Evolutionary conservation across 2,888 invertebrate genomes (phyloP).

Genomic region (Graphium colonna): DNA sequence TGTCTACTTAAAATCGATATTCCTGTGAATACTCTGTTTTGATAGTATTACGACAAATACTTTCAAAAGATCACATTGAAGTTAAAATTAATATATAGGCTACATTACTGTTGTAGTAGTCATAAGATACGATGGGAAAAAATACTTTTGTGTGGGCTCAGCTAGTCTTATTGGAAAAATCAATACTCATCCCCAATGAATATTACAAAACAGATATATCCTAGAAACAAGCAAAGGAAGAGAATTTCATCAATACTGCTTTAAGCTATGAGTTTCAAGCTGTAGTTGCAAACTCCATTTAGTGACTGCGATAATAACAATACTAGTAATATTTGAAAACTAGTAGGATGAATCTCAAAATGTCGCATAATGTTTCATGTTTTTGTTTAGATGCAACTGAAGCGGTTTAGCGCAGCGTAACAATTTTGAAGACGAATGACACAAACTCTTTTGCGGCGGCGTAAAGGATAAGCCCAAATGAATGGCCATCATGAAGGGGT

Average conservation of each 20-base stretch:
- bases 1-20: constrained; percentile 15
- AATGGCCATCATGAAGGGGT: constrained; percentile 78
- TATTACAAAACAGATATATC: constrained; percentile 24
- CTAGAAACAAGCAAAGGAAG: constrained; percentile 15
- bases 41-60: too few species aligned
- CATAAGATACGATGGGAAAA: too few species aligned
- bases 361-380: constrained; percentile 47
- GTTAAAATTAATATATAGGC: too few species aligned
- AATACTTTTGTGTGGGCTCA: constrained; percentile 49
- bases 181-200: constrained; percentile 51
- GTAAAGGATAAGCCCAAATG: constrained; percentile 78
- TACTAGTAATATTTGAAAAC: constrained; percentile 5
- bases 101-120: background rate
- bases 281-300: background rate
- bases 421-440: constrained; percentile 71
- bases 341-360: constrained; percentile 24
- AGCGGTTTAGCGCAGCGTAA: constrained; percentile 53
- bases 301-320: background rate
- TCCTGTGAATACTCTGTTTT: background rate
- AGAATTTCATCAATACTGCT: background rate
- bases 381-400: constrained; percentile 66
- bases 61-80: too few species aligned
- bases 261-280: background rate
- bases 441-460: constrained; percentile 78
- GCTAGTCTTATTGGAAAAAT: constrained; percentile 57